Conservation (phyloP, 2,113 vertebrate genomes). For the Plectropomus leopardus region DNA sequence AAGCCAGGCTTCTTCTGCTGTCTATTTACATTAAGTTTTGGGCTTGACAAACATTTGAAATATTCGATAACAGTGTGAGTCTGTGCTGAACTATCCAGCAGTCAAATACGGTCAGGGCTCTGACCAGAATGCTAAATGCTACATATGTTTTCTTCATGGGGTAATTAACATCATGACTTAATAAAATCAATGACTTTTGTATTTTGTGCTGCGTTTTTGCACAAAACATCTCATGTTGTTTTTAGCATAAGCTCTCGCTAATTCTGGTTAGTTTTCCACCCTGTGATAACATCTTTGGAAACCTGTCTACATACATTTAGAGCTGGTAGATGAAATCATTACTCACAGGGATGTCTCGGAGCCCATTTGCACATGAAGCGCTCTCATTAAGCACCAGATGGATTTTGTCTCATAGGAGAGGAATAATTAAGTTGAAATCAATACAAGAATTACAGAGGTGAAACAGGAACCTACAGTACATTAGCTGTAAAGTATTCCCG, state of each 20-base stretch:
- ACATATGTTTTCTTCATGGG: not conserved
- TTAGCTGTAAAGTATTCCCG: conserved; percentile 61
- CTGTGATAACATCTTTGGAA: not conserved
- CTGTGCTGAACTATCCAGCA: no score
- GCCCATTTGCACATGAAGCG: conserved; percentile 36
- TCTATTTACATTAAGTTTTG: no score
- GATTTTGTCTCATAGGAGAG: conserved; percentile 62
- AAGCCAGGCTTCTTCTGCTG: no score
- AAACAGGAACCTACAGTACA: conserved; percentile 68
- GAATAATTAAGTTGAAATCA: conserved; percentile 75
- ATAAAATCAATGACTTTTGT: not conserved
- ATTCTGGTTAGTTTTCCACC: not conserved
- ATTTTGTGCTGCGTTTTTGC: not conserved
- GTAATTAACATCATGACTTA: no score
- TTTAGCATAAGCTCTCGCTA: not conserved
- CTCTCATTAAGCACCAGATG: conserved; percentile 64
- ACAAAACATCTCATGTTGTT: not conserved
- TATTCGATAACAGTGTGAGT: not conserved
- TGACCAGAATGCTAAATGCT: not conserved
- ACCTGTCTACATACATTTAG: conserved; percentile 2
- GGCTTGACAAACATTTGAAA: not conserved
- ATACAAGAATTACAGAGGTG: conserved; percentile 69
- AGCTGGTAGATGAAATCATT: conserved; percentile 29
- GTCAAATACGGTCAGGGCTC: not conserved
- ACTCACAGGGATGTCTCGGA: conserved; percentile 9